Conservation (phyloP, 2,888 invertebrate species). For the Cryptus viduatorius region DNA sequence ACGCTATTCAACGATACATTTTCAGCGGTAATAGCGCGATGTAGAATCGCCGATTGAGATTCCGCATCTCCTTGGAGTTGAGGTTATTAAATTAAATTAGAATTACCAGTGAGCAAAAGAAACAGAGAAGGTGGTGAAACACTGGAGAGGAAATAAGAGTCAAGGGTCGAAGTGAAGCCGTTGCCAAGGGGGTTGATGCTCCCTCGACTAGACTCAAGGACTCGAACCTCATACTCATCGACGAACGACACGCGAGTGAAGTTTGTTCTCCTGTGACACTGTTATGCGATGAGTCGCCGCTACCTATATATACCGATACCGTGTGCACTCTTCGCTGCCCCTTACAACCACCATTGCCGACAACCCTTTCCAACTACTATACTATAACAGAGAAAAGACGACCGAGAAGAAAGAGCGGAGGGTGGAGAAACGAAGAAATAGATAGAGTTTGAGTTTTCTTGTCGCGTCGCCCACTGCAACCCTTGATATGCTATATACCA, state of each 20-base stretch:
- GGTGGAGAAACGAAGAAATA: not conserved
- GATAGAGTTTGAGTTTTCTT: conserved; percentile 12
- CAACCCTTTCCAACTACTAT: not conserved
- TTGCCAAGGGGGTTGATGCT: conserved; percentile 39
- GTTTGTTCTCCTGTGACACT: conserved; percentile 49
- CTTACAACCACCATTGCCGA: not conserved
- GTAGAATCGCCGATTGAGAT: not conserved
- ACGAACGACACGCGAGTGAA: conserved; percentile 42
- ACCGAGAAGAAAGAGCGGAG: conserved; percentile 2
- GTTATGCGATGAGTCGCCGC: conserved; percentile 21
- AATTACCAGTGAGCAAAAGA: not conserved
- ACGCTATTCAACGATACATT: not conserved
- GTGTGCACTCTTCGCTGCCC: conserved; percentile 9
- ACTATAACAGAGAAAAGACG: conserved; percentile 5
- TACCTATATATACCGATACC: conserved; percentile 3
- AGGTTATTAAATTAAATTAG: not conserved
- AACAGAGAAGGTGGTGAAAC: not conserved
- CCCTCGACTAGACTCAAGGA: conserved; percentile 37
- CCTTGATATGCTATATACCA: conserved; percentile 18
- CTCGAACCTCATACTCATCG: conserved; percentile 37
- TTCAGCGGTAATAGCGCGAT: not conserved
- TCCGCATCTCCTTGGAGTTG: not conserved
- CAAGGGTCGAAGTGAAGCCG: not conserved
- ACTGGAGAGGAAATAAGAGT: not conserved
- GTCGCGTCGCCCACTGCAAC: conserved; percentile 21